Conservation (phyloP, 1,140 invertebrate species). For the Drosophila nigromelanica region DNA sequence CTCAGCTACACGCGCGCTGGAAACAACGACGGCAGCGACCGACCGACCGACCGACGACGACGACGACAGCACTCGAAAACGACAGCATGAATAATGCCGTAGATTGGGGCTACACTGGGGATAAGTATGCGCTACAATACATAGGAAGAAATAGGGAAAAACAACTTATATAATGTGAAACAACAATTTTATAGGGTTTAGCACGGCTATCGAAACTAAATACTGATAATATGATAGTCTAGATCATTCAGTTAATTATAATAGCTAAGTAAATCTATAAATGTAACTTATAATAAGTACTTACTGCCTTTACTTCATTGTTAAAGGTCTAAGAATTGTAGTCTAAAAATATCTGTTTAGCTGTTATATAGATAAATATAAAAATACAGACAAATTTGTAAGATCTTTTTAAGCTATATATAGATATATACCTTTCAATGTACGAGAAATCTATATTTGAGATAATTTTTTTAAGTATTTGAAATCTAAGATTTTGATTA, state of each 20-base stretch:
- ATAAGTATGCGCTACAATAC: constrained; percentile 40
- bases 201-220: neutral
- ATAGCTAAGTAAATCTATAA: neutral
- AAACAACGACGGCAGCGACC: constrained; percentile 44
- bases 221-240: neutral
- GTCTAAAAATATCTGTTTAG: too few species aligned
- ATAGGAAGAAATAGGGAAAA: constrained; percentile 26
- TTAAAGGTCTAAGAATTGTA: too few species aligned
- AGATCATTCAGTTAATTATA: neutral
- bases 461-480: too few species aligned
- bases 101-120: constrained; percentile 53
- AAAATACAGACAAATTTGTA: neutral
- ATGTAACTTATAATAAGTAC: too few species aligned
- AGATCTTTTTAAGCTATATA: neutral
- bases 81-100: constrained; percentile 54
- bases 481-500: too few species aligned
- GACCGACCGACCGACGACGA: constrained; percentile 33
- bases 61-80: constrained; percentile 46
- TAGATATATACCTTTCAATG: too few species aligned
- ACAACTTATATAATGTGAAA: neutral
- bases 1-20: constrained; percentile 75
- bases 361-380: too few species aligned
- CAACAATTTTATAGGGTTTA: neutral
- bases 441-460: too few species aligned
- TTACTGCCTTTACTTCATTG: too few species aligned